Evolutionary conservation across 2,113 vertebrate genomes (phyloP).

Genomic region (Pelmatolapia mariae): DNA sequence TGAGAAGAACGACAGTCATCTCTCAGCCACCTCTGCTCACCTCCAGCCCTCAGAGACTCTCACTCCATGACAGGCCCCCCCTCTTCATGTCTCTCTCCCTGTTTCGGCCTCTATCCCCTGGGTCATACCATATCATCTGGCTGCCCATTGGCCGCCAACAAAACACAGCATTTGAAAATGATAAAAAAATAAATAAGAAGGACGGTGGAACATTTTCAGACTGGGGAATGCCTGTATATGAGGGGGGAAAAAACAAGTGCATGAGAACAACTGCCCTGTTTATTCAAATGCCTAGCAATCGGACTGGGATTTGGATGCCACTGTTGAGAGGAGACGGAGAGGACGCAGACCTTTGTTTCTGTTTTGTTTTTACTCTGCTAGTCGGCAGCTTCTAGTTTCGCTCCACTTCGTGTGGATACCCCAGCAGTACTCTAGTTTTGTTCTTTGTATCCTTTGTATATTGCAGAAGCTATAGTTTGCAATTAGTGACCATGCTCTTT

Average conservation of each 20-base stretch:
- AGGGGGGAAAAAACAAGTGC: neutral
- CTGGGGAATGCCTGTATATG: neutral
- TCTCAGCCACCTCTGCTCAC: slow-evolving; percentile 58
- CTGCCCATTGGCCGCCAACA: slow-evolving; percentile 57
- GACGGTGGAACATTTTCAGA: neutral
- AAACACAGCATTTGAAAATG: slow-evolving; percentile 56
- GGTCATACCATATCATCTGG: slow-evolving; percentile 63
- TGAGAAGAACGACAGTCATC: slow-evolving; percentile 49
- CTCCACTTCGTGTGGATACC: neutral
- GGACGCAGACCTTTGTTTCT: neutral
- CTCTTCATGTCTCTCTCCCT: slow-evolving; percentile 54
- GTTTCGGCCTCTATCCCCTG: slow-evolving; percentile 69
- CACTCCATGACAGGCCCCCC: slow-evolving; percentile 54
- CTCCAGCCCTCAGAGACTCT: slow-evolving; percentile 59
- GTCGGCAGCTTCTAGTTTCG: neutral
- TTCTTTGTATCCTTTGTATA: neutral
- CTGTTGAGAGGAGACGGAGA: neutral
- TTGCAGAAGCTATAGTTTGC: neutral
- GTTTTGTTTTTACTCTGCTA: neutral
- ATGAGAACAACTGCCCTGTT: slow-evolving; percentile 36
- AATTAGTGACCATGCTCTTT: neutral
- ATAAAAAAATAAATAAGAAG: neutral
- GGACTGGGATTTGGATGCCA: slow-evolving; percentile 11
- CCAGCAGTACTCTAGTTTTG: neutral
- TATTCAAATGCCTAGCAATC: slow-evolving; percentile 43